Evolutionary conservation across 2,797 vertebrate genomes (phyloP).

Genomic region (Hippopotamyrus pictus): DNA sequence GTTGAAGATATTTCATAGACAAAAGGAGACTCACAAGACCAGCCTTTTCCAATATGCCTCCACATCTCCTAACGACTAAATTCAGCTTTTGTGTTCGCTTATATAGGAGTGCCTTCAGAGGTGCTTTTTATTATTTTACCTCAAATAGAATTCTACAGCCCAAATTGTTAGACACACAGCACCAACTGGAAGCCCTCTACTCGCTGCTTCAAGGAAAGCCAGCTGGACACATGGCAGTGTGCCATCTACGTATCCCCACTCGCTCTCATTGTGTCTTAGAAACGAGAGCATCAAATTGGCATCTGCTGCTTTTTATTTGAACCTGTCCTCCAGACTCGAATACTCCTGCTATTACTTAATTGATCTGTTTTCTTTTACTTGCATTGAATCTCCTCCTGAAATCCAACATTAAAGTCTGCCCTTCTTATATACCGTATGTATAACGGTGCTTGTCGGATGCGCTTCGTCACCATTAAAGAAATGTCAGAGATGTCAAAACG

Average conservation of each 20-base stretch:
- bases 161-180: neutral
- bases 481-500: constrained; percentile 7
- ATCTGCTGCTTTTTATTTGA: neutral
- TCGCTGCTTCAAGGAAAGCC: neutral
- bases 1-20: neutral
- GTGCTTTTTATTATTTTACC: neutral
- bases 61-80: constrained; percentile 40
- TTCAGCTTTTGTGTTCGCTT: neutral
- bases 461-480: neutral
- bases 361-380: neutral
- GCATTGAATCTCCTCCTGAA: neutral
- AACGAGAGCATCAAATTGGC: neutral
- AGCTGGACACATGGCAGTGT: neutral
- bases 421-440: neutral
- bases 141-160: neutral
- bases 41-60: neutral
- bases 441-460: neutral
- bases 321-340: neutral
- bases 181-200: neutral
- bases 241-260: neutral
- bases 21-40: neutral
- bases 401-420: neutral
- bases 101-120: neutral
- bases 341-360: constrained; percentile 7
- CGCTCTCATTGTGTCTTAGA: neutral